Evolutionary conservation across 2,888 invertebrate genomes (phyloP), one percentile per base, ranked within the genome.

Genomic region (Hartigia nigra): DNA sequence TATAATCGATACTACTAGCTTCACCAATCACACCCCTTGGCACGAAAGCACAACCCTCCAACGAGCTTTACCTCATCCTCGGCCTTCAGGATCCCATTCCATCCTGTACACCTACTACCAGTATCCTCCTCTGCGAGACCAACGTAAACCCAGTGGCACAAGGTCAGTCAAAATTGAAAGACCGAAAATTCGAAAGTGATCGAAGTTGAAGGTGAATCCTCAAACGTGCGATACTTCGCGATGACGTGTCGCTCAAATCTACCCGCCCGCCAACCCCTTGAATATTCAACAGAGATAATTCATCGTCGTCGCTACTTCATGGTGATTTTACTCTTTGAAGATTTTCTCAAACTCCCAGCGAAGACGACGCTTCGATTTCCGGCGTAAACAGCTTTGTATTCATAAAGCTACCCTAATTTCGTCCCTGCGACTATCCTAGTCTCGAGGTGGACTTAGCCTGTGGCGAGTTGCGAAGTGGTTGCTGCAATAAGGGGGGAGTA

Each of bases 221-320:
- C 39, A 55, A 55, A 55, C 2, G 39, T 23, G 5, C 39, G 39
- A 39, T 39, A 14, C 39, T 14, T 39, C 0, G 4, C 14, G 1
- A 55, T 1, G 14, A 23, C 39, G 14, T 1, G 9, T 23, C 35
- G 9, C 35, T 5, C 3, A 35, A 35, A 5, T 9, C 39, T 55
- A 23, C 23, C 23, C 39, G 1, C 39, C 39, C 1, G 14, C 14
- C 35, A 35, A 4, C 69, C 84, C 86, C 84, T 84, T 90, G 91
- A 90, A 91, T 90, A 89, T 90, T 91, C 90, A 88, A 90, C 89
- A 85, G 87, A 87, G 89, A 90, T 90, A 90, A 90, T 90, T 90
- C 90, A 86, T 88, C 84, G 85, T 85, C 88, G 90, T 89, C 89
- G 90, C 90, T 90, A 90, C 89, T 90, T 90, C 87, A 87, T 86